Base-by-base conservation (phyloP, 2,888 invertebrate species). In the Volucella bombylans region DNA sequence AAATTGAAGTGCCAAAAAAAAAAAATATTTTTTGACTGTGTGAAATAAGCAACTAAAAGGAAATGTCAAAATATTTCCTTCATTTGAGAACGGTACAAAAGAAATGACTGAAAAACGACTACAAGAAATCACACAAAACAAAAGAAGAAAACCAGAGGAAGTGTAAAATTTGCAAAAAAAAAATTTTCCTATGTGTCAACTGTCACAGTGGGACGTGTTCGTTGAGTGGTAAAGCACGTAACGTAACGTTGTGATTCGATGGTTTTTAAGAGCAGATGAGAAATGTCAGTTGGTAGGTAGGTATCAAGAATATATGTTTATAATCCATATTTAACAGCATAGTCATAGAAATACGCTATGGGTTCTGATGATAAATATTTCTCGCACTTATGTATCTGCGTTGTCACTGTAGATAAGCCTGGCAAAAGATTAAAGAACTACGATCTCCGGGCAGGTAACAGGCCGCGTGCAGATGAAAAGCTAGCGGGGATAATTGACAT, bases 1-100 rank as follows among this genome's bases (percentile, higher is more conserved):
- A 67, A 85, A 68, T 64, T 81, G 61, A 77, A 85, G 77, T 85
- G 81, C 81, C 85, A 85, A 85, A 85, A 80, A 76, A 82, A 72
- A 73, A 65, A 64, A 52, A n/a, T 38, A 31, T 31, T 31, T 31
- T 67, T 72, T 9, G 54, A 72, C 71, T 72, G 52, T 73, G 11
- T 47, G 83, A 76, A 79, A 64, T 23, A 18, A 38, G 72, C 50
- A 62, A 72, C 49, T 38, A 77, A 85, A 85, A 52, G 14, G 43
- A 81, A 85, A 81, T 64, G 85, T 85, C 85, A 85, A 77, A 85
- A 3, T 49, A 18, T 57, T 71, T 71, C 18, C 39, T 1, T 31
- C 4, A 6, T 15, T 52, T 14, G 18, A 45, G 67, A 52, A 54
- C 2, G 31, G 31, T 31, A 18, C 8, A 14, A 9, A 14, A 10